Percentiles rank a stretch among this genome's conserved stretches.
Evolutionary conservation across 2,888 invertebrate genomes (phyloP).

Genomic region (Diadromus collaris): DNA sequence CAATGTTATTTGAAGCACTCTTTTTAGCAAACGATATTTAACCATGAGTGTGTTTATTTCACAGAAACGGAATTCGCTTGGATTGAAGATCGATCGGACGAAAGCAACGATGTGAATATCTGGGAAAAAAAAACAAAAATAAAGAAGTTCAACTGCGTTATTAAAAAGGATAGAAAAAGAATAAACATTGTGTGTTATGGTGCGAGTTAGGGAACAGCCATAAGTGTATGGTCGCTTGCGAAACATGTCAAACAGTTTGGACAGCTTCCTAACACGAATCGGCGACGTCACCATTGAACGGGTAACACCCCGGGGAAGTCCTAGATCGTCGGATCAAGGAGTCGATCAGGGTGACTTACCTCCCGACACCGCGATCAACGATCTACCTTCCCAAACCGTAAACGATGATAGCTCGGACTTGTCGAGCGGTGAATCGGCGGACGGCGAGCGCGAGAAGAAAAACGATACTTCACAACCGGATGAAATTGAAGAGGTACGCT

Average conservation of each 20-base stretch:
- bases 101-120: conserved; percentile 49
- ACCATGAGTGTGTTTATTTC: conserved; percentile 12
- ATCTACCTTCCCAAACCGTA: conserved; percentile 68
- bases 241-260: conserved; percentile 80
- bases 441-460: conserved; percentile 74
- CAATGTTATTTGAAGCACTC: not conserved
- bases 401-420: conserved; percentile 77
- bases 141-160: not conserved
- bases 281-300: conserved; percentile 84
- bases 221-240: conserved; percentile 53
- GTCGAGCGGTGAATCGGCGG: conserved; percentile 80
- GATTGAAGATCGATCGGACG: conserved; percentile 41
- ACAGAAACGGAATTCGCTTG: conserved; percentile 41
- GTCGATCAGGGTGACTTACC: conserved; percentile 60
- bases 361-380: conserved; percentile 65
- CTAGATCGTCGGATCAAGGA: conserved; percentile 67
- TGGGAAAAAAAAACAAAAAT: not conserved
- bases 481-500: conserved; percentile 76
- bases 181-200: conserved; percentile 47
- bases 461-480: conserved; percentile 68
- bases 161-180: conserved; percentile 13
- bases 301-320: conserved; percentile 75
- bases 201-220: conserved; percentile 37
- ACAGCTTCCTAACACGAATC: conserved; percentile 82
- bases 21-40: not conserved